A percentile compares a stretch with the other conserved stretches of the same genome.
These are phyloP conservation scores for Euphonia xanthogaster DNA, from an alignment of 2,797 vertebrate genomes.

Conservation along the genomic window DNA sequence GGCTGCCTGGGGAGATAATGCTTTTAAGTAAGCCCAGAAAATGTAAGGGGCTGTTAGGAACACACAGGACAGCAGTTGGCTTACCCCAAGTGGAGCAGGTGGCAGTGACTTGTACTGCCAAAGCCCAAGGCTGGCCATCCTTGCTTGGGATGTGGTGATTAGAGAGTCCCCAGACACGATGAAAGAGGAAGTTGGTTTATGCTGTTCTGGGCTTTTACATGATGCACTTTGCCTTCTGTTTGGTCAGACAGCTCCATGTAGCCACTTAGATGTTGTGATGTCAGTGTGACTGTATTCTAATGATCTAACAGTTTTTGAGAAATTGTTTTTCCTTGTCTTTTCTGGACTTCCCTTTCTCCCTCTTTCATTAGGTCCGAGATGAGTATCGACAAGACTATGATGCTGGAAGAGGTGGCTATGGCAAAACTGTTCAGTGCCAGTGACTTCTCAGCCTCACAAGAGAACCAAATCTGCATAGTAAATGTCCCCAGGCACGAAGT, in stretches of 20 bases:
- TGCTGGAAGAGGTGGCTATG: slow-evolving; percentile 71
- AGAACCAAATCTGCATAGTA: neutral
- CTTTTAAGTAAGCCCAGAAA: neutral
- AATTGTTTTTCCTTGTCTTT: neutral
- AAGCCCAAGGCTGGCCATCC: neutral
- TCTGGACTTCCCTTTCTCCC: neutral
- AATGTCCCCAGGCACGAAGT: neutral
- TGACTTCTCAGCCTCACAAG: neutral
- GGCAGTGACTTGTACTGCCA: neutral
- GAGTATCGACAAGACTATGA: slow-evolving; percentile 69
- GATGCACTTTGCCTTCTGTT: neutral
- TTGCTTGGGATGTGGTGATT: neutral
- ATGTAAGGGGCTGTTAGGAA: neutral
- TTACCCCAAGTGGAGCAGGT: neutral
- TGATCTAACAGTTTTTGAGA: neutral
- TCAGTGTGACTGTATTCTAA: neutral
- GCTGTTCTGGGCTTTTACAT: neutral
- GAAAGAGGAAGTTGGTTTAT: neutral
- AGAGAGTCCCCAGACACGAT: neutral
- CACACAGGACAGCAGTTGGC: neutral
- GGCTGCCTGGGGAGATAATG: neutral
- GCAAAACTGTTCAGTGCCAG: slow-evolving; percentile 64
- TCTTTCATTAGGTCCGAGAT: slow-evolving; percentile 39
- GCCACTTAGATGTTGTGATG: accelerated
- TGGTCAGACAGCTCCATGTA: neutral